These are phyloP conservation scores for Numenius arquata DNA, from an alignment of 2,113 vertebrate genomes.

Conservation along the genomic window DNA sequence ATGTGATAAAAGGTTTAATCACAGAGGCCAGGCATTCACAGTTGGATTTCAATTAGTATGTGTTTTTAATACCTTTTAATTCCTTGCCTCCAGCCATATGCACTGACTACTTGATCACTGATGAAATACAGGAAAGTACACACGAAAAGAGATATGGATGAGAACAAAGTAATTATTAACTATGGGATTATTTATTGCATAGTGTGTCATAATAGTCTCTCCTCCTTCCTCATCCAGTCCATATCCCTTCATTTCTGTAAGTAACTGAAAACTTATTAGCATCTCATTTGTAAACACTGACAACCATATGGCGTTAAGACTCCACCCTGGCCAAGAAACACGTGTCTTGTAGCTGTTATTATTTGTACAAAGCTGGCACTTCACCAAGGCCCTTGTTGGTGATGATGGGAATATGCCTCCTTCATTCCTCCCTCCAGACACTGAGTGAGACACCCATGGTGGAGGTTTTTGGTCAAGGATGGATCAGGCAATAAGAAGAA, in stretches of 20 bases:
- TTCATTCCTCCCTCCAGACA: not conserved
- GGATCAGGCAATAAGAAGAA: not conserved
- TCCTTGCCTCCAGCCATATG: not conserved
- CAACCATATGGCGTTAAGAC: not conserved
- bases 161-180: conserved; percentile 6
- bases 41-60: conserved; percentile 36
- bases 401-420: not conserved
- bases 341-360: not conserved
- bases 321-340: not conserved
- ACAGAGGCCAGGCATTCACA: not conserved
- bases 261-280: not conserved
- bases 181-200: not conserved
- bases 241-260: not conserved
- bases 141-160: not conserved
- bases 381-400: fast-evolving
- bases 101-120: not conserved
- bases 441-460: fast-evolving
- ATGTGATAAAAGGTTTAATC: conserved; percentile 24
- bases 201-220: not conserved
- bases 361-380: not conserved
- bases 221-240: not conserved
- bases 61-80: conserved; percentile 51
- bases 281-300: not conserved
- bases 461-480: not conserved
- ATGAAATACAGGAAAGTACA: not conserved